Conservation (phyloP, 1,140 invertebrate species). For the Catajapyx aquilonaris region DNA sequence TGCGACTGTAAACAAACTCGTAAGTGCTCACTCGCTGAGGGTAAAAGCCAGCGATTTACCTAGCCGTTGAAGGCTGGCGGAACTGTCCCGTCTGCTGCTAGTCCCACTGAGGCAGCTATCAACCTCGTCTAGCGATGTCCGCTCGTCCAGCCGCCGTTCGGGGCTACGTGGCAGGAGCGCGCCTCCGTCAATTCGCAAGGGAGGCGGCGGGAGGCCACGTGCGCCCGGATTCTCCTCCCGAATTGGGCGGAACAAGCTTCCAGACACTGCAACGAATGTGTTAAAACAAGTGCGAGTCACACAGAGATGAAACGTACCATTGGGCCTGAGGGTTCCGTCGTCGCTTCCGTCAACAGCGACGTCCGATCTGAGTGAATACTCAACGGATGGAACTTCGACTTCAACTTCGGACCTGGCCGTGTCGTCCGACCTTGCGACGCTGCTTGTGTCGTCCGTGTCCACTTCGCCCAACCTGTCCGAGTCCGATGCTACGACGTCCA, state of each 20-base stretch:
- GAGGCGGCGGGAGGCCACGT: slow-evolving; percentile 2
- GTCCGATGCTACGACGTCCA: slow-evolving; percentile 85
- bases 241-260: slow-evolving; percentile 20
- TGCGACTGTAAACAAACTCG: too few species aligned
- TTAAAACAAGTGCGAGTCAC: too few species aligned
- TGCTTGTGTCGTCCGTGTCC: slow-evolving; percentile 56
- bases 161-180: slow-evolving; percentile 1
- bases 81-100: neutral
- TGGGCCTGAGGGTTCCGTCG: too few species aligned
- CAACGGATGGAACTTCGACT: slow-evolving; percentile 20
- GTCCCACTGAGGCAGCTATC: neutral
- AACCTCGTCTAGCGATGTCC: neutral
- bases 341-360: neutral
- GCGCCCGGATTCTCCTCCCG: slow-evolving; percentile 21
- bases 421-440: slow-evolving; percentile 51
- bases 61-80: neutral
- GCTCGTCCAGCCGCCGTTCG: neutral
- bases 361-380: neutral
- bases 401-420: slow-evolving; percentile 40
- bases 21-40: too few species aligned
- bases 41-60: neutral
- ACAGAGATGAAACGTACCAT: too few species aligned
- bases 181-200: slow-evolving; percentile 2
- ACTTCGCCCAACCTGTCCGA: slow-evolving; percentile 78
- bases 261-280: too few species aligned